Percentiles rank a stretch among this genome's conserved stretches.
Conservation (phyloP, 1,140 invertebrate species). For the Brachionus rotundiformis region DNA sequence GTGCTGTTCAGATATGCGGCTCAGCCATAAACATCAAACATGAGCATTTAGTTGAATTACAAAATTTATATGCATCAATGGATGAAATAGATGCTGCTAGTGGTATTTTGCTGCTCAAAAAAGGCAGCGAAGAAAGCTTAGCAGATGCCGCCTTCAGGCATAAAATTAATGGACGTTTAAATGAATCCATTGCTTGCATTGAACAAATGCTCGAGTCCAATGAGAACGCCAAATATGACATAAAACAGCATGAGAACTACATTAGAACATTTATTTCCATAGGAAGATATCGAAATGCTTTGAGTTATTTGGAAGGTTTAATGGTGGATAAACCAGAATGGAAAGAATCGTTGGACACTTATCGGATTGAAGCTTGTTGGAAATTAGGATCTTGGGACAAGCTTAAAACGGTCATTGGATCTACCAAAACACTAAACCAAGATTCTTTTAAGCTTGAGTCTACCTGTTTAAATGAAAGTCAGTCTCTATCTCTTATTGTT, state of each 20-base stretch:
- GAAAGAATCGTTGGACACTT: conserved; percentile 62
- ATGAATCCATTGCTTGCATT: conserved; percentile 48
- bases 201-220: conserved; percentile 51
- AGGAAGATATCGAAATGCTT: conserved; percentile 36
- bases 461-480: neutral
- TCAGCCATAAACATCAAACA: conserved; percentile 44
- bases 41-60: conserved; percentile 54
- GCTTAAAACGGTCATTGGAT: conserved; percentile 58
- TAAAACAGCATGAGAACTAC: conserved; percentile 48
- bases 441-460: conserved; percentile 59
- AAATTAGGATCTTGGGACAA: conserved; percentile 76
- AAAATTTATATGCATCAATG: conserved; percentile 68
- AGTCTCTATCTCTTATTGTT: neutral
- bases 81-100: conserved; percentile 69
- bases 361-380: conserved; percentile 80
- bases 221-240: conserved; percentile 33
- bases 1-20: neutral
- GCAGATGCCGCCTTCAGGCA: conserved; percentile 44
- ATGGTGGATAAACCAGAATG: conserved; percentile 57
- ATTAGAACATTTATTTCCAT: conserved; percentile 48
- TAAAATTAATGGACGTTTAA: conserved; percentile 47
- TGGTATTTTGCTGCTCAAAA: conserved; percentile 64
- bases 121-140: conserved; percentile 42
- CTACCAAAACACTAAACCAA: conserved; percentile 68
- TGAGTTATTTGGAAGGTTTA: conserved; percentile 37